Evolutionary conservation across 2,797 vertebrate species (phyloP).

Genomic region (Halcyon leucocephala): DNA sequence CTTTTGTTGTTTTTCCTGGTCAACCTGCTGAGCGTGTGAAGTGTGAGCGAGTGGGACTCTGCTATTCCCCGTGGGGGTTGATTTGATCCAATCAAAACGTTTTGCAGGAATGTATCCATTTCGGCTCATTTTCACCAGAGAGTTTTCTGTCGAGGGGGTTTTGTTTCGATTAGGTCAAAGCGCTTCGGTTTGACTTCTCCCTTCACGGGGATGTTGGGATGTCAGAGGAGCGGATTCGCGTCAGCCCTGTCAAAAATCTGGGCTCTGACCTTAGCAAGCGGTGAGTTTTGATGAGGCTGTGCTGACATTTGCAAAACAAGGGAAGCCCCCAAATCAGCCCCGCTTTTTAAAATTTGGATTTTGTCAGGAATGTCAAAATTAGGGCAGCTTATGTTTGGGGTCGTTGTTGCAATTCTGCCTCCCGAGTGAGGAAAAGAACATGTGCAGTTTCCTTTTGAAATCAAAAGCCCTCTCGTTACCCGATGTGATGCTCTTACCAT

Average conservation of each 20-base stretch:
- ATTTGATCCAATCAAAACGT: neutral
- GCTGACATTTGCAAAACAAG: neutral
- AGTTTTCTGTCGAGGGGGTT: neutral
- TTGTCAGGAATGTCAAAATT: neutral
- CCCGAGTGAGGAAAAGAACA: too few relatives aligned
- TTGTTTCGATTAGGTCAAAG: neutral
- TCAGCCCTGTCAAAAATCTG: neutral
- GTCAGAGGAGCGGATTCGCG: rapidly evolving
- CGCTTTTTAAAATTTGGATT: neutral
- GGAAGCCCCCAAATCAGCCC: neutral
- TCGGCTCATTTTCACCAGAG: neutral
- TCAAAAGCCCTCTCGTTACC: neutral
- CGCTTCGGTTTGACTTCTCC: neutral
- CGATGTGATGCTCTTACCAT: rapidly evolving
- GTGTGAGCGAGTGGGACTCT: too few relatives aligned
- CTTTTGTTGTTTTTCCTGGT: neutral
- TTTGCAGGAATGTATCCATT: neutral
- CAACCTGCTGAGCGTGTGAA: neutral
- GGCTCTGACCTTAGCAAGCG: neutral
- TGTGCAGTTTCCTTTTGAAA: rapidly evolving
- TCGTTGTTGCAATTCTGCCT: too few relatives aligned
- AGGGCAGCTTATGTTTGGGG: neutral
- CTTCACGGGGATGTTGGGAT: rapidly evolving
- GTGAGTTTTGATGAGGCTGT: neutral
- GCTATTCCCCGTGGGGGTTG: rapidly evolving